phyloP scores from a whole-genome alignment of 2,888 invertebrate genomes.

The Phengaris arion region DNA sequence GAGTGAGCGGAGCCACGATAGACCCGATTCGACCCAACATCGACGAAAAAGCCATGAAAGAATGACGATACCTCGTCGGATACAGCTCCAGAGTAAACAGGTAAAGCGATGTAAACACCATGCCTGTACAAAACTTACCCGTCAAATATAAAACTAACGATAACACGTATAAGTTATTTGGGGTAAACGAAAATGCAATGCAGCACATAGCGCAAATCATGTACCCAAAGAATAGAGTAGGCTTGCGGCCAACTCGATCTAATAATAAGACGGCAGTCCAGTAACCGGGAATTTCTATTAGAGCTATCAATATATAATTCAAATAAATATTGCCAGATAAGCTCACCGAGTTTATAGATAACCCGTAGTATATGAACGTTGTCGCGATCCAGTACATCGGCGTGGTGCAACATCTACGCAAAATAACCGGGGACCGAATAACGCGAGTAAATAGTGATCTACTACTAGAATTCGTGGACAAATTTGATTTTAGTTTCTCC shows the following conservation, averaged over 20 bases:
- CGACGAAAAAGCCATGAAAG: constrained; percentile 83
- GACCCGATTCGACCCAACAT: constrained; percentile 86
- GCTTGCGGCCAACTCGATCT: constrained; percentile 79
- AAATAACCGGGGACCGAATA: constrained; percentile 74
- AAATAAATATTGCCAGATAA: constrained; percentile 87
- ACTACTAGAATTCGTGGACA: constrained; percentile 31
- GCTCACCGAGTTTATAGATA: constrained; percentile 87
- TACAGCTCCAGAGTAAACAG: constrained; percentile 86
- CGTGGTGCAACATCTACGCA: constrained; percentile 82
- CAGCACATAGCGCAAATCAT: constrained; percentile 73
- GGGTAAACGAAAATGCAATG: constrained; percentile 73
- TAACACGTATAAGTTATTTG: constrained; percentile 53
- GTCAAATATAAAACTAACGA: constrained; percentile 74
- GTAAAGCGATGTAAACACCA: constrained; percentile 83
- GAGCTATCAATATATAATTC: constrained; percentile 84
- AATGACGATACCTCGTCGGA: constrained; percentile 84
- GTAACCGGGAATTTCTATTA: constrained; percentile 86
- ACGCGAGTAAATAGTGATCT: constrained; percentile 61
- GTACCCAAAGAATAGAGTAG: constrained; percentile 61
- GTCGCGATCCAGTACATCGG: constrained; percentile 89
- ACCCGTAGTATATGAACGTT: constrained; percentile 88
- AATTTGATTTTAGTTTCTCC: constrained; percentile 42
- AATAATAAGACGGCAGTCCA: constrained; percentile 81
- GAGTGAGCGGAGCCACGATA: constrained; percentile 84
- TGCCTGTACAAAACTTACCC: constrained; percentile 83